Conservation (phyloP, 1,140 invertebrate genomes). For the Drosophila sproati region DNA sequence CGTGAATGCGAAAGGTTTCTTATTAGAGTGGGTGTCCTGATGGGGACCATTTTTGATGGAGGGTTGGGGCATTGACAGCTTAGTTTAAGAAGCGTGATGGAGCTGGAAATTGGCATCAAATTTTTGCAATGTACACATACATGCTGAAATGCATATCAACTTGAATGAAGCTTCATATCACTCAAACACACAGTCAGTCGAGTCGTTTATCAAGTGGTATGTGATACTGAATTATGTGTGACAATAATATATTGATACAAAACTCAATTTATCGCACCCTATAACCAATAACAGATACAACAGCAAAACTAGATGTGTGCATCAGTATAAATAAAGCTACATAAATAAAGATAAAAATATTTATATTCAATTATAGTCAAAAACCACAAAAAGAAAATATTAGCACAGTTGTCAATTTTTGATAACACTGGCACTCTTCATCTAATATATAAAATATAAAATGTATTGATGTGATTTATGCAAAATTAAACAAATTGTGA, state of each 20-base stretch:
- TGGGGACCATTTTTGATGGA: background rate
- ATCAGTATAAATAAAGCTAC: background rate
- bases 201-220: conserved; percentile 35
- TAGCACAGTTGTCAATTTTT: too few relatives aligned
- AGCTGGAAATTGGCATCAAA: conserved; percentile 48
- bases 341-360: background rate
- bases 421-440: too few relatives aligned
- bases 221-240: conserved; percentile 39
- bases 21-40: conserved; percentile 1
- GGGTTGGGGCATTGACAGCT: conserved; percentile 21
- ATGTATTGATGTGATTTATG: too few relatives aligned
- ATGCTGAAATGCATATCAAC: background rate
- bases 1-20: background rate
- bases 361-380: too few relatives aligned
- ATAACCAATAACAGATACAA: conserved; percentile 21
- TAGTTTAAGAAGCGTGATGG: conserved; percentile 39
- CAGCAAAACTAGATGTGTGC: background rate
- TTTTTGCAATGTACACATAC: conserved; percentile 9
- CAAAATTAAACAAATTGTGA: too few relatives aligned
- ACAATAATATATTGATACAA: conserved; percentile 32
- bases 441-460: too few relatives aligned
- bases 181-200: conserved; percentile 37
- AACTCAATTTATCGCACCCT: conserved; percentile 30
- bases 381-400: too few relatives aligned
- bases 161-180: background rate